Percentiles rank a stretch among this genome's conserved stretches.
Conservation (phyloP, 2,113 vertebrate species). For the Tricholaema leucomelas region DNA sequence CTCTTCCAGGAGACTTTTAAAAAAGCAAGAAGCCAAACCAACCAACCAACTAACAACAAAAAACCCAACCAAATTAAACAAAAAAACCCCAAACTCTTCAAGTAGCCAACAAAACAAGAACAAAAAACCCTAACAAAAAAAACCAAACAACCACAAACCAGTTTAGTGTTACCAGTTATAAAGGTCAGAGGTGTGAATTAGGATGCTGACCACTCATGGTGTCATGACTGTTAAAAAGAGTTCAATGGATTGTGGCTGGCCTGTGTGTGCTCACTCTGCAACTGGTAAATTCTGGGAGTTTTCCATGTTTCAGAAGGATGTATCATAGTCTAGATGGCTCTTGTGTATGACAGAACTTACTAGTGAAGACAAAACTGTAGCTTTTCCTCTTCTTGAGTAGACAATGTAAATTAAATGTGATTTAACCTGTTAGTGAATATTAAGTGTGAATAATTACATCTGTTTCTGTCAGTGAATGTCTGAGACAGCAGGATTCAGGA, state of each 20-base stretch:
- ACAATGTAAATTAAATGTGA: neutral
- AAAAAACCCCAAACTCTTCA: too few relatives aligned
- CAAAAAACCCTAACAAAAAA: too few relatives aligned
- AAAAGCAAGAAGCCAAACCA: neutral
- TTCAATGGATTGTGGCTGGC: neutral
- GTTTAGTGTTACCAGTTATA: neutral
- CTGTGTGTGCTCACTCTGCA: neutral
- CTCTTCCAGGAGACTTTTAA: neutral
- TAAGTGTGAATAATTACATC: neutral
- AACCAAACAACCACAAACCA: too few relatives aligned
- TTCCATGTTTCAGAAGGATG: neutral
- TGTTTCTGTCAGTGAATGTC: neutral
- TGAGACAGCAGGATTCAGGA: neutral
- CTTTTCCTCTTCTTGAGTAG: neutral
- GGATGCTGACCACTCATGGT: neutral
- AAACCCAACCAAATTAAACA: too few relatives aligned
- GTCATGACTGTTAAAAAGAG: neutral
- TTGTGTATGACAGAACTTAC: neutral
- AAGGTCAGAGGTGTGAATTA: neutral
- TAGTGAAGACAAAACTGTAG: neutral
- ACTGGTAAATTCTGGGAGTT: neutral
- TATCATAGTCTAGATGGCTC: neutral
- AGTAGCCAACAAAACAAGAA: too few relatives aligned
- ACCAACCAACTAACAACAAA: neutral
- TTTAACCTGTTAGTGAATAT: neutral